Percentiles rank a stretch among this genome's conserved stretches.
phyloP scores from a whole-genome alignment of 2,888 invertebrate species.

The Abrostola tripartita region DNA sequence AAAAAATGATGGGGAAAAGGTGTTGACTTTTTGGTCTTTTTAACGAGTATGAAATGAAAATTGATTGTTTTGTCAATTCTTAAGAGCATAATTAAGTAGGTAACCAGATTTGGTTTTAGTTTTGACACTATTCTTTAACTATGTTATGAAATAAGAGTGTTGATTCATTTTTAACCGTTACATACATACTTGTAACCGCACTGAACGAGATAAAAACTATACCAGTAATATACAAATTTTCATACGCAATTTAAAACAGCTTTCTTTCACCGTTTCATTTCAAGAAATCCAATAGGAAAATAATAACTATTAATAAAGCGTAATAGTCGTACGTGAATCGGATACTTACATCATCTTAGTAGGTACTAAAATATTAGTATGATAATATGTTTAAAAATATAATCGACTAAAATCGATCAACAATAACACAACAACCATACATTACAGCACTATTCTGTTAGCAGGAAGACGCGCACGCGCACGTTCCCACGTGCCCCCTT shows the following conservation, averaged over 20 bases:
- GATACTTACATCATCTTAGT: constrained; percentile 35
- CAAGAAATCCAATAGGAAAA: constrained; percentile 21
- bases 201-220: no score
- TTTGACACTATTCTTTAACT: no score
- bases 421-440: constrained; percentile 76
- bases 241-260: no score
- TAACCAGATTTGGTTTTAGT: no score
- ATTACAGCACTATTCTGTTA: constrained; percentile 73
- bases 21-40: not conserved
- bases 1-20: not conserved
- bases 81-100: no score
- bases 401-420: constrained; percentile 75
- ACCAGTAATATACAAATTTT: no score
- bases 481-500: constrained; percentile 86
- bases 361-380: constrained; percentile 35
- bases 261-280: no score
- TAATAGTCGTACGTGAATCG: constrained; percentile 38
- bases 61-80: no score
- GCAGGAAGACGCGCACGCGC: constrained; percentile 80
- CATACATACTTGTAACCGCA: no score
- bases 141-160: no score
- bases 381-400: constrained; percentile 60
- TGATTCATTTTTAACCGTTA: no score
- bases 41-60: no score
- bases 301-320: constrained; percentile 16